phyloP scores from a whole-genome alignment of 2,888 invertebrate genomes.

The Suillia variegata region DNA sequence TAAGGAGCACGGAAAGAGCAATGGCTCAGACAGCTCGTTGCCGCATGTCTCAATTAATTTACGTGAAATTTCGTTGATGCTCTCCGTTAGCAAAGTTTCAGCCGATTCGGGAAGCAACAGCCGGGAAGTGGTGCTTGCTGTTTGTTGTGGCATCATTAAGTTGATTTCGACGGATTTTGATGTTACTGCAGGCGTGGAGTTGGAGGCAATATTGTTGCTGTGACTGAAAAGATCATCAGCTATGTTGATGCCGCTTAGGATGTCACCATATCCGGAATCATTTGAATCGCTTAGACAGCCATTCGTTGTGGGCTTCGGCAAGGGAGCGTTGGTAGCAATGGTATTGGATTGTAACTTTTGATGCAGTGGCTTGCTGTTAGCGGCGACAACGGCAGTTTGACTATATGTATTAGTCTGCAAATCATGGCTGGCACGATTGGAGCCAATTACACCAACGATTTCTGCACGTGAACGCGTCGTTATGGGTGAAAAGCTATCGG shows the following conservation, averaged over 20 bases:
- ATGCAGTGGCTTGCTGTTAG: constrained; percentile 12
- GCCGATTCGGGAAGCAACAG: constrained; percentile 39
- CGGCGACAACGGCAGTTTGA: constrained; percentile 4
- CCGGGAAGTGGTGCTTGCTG: constrained; percentile 25
- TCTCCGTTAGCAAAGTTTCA: constrained; percentile 57
- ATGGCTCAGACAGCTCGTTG: constrained; percentile 34
- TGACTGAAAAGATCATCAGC: constrained; percentile 55
- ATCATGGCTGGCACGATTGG: constrained; percentile 45
- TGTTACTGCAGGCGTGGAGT: not conserved
- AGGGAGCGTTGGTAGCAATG: not conserved
- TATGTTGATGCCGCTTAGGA: constrained; percentile 58
- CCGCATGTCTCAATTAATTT: constrained; percentile 61
- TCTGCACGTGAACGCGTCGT: constrained; percentile 46
- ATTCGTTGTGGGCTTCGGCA: not conserved
- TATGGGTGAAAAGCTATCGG: constrained; percentile 45
- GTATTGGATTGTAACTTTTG: constrained; percentile 2
- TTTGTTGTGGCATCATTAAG: not conserved
- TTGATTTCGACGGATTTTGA: not conserved
- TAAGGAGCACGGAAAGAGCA: constrained; percentile 17
- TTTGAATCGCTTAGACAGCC: constrained; percentile 44
- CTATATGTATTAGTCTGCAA: not conserved
- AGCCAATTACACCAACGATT: constrained; percentile 57
- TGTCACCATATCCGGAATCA: constrained; percentile 57
- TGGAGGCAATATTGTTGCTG: not conserved
- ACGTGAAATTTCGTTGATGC: constrained; percentile 61